Evolutionary conservation across 2,113 vertebrate species (phyloP), one percentile per base, ranked within the genome.

Genomic region (Hippocampus barbouri): DNA sequence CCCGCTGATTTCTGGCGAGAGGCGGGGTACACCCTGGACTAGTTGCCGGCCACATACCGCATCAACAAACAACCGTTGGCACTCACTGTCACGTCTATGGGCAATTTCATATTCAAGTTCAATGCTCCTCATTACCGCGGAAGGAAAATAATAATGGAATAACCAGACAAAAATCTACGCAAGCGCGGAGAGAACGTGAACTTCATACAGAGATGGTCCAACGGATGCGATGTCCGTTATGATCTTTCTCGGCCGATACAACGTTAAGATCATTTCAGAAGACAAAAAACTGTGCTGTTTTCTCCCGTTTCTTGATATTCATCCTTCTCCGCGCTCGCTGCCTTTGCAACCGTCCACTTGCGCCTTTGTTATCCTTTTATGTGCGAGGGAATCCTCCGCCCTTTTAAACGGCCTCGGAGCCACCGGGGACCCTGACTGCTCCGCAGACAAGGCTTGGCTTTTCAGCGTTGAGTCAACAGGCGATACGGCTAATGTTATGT

Each of bases 381-480:
- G 73, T 84, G 76, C 43, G 66, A 83, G 79, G 74, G 76, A 84
- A 87, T 88, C 84, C 77, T 79, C 62, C 57, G 20, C 75, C 63
- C 75, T 70, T 73, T 25, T 73, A 66, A 68, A 51, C 61, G 54
- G 78, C 79, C 81, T 83, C 67, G 47, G 76, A 77, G 72, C 69
- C 79, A 79, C 79, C 74, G 27, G 70, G 71, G 82, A 84, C 70
- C 57, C 74, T 70, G 72, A 69, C 73, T 73, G 71, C 75, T 79
- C 76, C 73, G 56, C 59, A 78, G 79, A 89, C 85, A 91, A 89
- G 87, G 71, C 83, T 79, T 80, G 59, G 69, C 77, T 86, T 91
- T 90, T 92, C 91, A 91, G 72, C 87, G 82, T 51, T 74, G 60
- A 73, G 83, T 86, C 91, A 92, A 93, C 91, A 91, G 68, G 83